phyloP scores from a whole-genome alignment of 2,888 invertebrate genomes.

The Calephelis perditalis region DNA sequence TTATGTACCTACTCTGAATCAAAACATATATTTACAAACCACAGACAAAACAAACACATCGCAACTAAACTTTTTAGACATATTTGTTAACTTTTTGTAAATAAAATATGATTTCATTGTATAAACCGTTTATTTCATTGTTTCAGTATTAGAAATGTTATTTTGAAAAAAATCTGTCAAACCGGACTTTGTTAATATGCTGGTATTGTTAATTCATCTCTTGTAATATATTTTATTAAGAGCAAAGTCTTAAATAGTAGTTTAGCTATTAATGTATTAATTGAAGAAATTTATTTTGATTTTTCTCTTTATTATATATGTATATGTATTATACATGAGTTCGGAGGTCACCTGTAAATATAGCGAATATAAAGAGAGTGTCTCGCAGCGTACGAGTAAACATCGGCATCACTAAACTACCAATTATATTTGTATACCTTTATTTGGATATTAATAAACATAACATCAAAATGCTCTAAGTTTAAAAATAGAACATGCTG shows the following conservation, averaged over 20 bases:
- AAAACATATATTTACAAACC: conserved; percentile 8
- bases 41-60: conserved; percentile 40
- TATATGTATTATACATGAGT: conserved; percentile 72
- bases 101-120: conserved; percentile 59
- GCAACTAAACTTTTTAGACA: conserved; percentile 42
- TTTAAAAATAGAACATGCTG: conserved; percentile 31
- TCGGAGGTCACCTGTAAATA: conserved; percentile 76
- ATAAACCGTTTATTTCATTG: conserved; percentile 48
- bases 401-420: conserved; percentile 33
- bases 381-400: conserved; percentile 50
- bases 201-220: conserved; percentile 11
- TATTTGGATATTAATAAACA: conserved; percentile 38
- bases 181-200: conserved; percentile 59
- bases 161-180: conserved; percentile 34
- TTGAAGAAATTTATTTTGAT: conserved; percentile 76
- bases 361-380: conserved; percentile 58
- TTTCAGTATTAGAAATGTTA: conserved; percentile 60
- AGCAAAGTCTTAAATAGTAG: conserved; percentile 75
- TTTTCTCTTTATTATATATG: conserved; percentile 73
- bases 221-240: conserved; percentile 76
- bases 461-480: conserved; percentile 42
- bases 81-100: conserved; percentile 62
- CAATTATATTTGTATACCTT: conserved; percentile 63
- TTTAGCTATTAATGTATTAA: conserved; percentile 76
- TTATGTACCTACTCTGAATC: too few relatives aligned